phyloP scores from a whole-genome alignment of 2,797 vertebrate genomes.

The Molothrus ater region DNA sequence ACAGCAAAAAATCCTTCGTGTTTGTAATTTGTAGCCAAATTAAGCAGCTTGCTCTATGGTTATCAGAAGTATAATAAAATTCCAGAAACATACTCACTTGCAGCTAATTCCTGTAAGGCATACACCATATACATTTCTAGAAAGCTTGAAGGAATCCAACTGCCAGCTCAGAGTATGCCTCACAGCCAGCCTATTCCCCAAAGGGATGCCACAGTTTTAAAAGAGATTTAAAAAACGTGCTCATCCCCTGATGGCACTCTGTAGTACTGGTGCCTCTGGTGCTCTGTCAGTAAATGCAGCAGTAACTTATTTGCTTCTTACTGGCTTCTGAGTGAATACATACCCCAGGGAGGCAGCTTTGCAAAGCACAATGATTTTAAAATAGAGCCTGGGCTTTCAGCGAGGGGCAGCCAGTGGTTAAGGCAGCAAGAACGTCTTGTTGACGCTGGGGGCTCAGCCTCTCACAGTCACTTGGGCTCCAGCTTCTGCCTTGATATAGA shows the following conservation, averaged over 20 bases:
- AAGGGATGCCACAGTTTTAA: slow-evolving; percentile 46
- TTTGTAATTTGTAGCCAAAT: slow-evolving; percentile 25
- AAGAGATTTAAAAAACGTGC: slow-evolving; percentile 43
- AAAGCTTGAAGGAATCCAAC: slow-evolving; percentile 47
- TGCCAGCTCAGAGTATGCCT: slow-evolving; percentile 46
- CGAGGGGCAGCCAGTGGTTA: slow-evolving; percentile 41
- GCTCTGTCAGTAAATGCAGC: slow-evolving; percentile 60
- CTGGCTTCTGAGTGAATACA: slow-evolving; percentile 52
- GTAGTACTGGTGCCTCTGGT: slow-evolving; percentile 54
- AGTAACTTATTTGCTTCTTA: slow-evolving; percentile 64
- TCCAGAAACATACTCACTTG: slow-evolving; percentile 38
- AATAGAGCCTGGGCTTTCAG: slow-evolving; percentile 46
- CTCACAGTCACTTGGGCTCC: slow-evolving; percentile 21
- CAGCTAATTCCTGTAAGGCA: slow-evolving; percentile 47
- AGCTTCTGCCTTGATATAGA: background rate
- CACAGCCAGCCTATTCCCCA: slow-evolving; percentile 38
- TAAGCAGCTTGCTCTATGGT: background rate
- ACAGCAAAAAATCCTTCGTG: background rate
- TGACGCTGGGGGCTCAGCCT: slow-evolving; percentile 41
- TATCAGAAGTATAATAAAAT: slow-evolving; percentile 40
- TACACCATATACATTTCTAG: slow-evolving; percentile 39
- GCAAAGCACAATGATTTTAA: slow-evolving; percentile 55
- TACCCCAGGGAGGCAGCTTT: slow-evolving; percentile 33
- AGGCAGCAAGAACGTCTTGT: background rate
- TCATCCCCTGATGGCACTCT: slow-evolving; percentile 22